Evolutionary conservation across 1,140 invertebrate species (phyloP), one percentile per base, ranked within the genome.

Genomic region (Hormaphis cornu): DNA sequence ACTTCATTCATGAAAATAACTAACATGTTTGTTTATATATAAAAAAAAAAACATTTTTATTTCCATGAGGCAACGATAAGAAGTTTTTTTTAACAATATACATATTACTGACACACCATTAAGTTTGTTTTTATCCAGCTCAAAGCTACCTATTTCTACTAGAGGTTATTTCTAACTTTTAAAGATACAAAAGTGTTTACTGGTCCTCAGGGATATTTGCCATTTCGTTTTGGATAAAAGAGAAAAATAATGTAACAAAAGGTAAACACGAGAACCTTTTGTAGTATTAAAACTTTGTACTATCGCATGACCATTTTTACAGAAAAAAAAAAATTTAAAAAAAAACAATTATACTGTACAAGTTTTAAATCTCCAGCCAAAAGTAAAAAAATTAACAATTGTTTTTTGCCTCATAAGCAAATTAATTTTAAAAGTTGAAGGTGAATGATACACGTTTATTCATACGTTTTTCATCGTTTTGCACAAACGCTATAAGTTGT

Each of bases 111-210:
- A 40, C 33, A 58, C 54, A n/a, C 33, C 20, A 58, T 58, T 58
- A 40, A 20, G 6, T 58, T 40, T 58, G 12, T 26, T 24, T 58
- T 26, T 58, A 58, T 24, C 54, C 12, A 40, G 33, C 14, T 20
- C 10, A 2, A 24, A 14, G 20, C 14, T 40, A 58, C 40, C 20
- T 40, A 16, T 56, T 37, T n/a, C n/a, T n/a, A 56, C 33, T 56
- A 22, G 12, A 24, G 37, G 53, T 16, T 30, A 28, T 33, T 50
- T 66, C 33, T 18, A 66, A 48, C 44, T 50, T 48, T n/a, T 33
- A n/a, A 66, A 46, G 58, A 66, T 50, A 18, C 35, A 66, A 66
- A 66, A 48, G 61, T 66, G 44, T 48, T 66, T 66, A 50, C 44
- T 20, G 30, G 44, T 33, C 61, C 44, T 30, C n/a, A 22, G 44